These are phyloP conservation scores for Rhabdophis nuchalis DNA, from an alignment of 2,797 vertebrate species.

Conservation along the genomic window DNA sequence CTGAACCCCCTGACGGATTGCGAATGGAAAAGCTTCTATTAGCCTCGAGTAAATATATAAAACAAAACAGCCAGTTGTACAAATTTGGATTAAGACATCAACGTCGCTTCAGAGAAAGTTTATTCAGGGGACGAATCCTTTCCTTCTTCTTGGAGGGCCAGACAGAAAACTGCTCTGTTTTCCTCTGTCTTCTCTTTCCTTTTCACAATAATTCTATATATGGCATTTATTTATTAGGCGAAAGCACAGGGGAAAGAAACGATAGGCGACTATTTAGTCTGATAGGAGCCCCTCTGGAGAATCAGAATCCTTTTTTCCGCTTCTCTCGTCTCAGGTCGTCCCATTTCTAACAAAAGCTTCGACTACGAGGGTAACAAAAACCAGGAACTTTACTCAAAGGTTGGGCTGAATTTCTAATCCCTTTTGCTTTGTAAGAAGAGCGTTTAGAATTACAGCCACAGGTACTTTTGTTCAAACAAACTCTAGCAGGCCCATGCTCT, in stretches of 20 bases:
- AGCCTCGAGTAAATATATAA: conserved; percentile 4
- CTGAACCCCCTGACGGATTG: neutral
- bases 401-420: neutral
- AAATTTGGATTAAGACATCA: neutral
- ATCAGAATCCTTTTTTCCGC: conserved; percentile 50
- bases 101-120: neutral
- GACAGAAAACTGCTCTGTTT: conserved; percentile 30
- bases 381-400: neutral
- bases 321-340: conserved; percentile 43
- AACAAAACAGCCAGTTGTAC: conserved; percentile 11
- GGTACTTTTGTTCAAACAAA: neutral
- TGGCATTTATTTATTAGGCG: conserved; percentile 52
- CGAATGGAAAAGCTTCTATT: neutral
- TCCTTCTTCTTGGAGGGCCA: conserved; percentile 28
- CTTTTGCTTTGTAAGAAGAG: neutral
- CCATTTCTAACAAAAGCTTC: conserved; percentile 19
- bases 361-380: neutral
- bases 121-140: conserved; percentile 32
- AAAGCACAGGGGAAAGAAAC: conserved; percentile 55
- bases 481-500: neutral
- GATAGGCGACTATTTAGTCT: conserved; percentile 57
- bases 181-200: conserved; percentile 41
- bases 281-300: conserved; percentile 54
- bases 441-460: neutral
- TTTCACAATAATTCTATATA: conserved; percentile 39